These are phyloP conservation scores for Microcaecilia unicolor DNA, from an alignment of 2,797 vertebrate genomes.

Conservation along the genomic window DNA sequence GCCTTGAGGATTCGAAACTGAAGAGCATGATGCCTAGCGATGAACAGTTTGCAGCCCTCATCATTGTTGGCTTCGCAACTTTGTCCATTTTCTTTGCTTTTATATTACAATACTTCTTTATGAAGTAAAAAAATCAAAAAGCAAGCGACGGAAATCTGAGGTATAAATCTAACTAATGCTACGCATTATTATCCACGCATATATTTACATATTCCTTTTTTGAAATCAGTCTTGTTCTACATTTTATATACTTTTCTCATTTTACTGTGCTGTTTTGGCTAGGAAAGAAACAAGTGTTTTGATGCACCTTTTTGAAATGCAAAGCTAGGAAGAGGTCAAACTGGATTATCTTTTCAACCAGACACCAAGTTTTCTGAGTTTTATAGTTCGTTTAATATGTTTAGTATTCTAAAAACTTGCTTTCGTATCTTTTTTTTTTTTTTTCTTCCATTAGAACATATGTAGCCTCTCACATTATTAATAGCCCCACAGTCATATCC, in stretches of 20 bases:
- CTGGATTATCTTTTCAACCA: constrained; percentile 50
- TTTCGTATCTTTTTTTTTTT: constrained; percentile 33
- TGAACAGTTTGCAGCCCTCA: constrained; percentile 87
- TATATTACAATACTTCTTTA: constrained; percentile 95
- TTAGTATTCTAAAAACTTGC: constrained; percentile 42
- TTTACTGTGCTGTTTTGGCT: constrained; percentile 52
- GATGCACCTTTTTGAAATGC: constrained; percentile 77
- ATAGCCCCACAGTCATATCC: constrained; percentile 44
- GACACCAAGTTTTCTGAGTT: constrained; percentile 29
- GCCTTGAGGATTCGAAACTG: constrained; percentile 49
- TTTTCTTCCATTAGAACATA: too few species aligned
- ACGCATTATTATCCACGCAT: constrained; percentile 70
- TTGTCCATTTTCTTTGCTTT: constrained; percentile 90
- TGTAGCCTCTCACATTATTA: too few species aligned
- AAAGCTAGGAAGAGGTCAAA: constrained; percentile 67
- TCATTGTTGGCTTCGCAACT: constrained; percentile 81
- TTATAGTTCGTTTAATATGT: constrained; percentile 30
- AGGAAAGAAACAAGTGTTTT: constrained; percentile 63
- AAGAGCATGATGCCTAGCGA: constrained; percentile 79
- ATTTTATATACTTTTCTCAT: constrained; percentile 59
- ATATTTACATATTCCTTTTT: constrained; percentile 58
- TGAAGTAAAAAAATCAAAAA: too few species aligned
- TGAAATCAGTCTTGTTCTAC: constrained; percentile 41
- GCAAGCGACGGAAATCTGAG: constrained; percentile 62
- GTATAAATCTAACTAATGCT: constrained; percentile 68